Conservation (phyloP, 2,888 invertebrate genomes). For the Prenolepis imparis region DNA sequence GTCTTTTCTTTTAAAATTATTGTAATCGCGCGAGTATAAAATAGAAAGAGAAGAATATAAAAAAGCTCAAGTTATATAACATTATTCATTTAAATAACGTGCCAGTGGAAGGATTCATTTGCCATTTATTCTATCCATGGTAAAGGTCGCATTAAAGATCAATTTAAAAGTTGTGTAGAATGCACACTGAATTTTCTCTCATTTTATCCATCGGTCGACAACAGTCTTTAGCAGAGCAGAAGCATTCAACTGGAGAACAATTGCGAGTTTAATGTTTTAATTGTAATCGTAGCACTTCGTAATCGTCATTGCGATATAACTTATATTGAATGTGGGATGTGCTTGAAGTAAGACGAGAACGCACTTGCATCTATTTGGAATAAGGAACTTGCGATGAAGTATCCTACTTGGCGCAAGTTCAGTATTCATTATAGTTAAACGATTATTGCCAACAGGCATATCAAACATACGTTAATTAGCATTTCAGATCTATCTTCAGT, state of each 20-base stretch:
- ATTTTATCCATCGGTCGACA: not conserved
- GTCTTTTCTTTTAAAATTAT: not conserved
- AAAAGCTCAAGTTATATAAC: not conserved
- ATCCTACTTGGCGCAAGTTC: constrained; percentile 11
- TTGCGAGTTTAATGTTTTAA: not conserved
- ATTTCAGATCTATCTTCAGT: not conserved
- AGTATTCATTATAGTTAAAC: not conserved
- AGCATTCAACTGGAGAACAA: not conserved
- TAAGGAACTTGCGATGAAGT: not conserved
- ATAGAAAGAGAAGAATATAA: not conserved
- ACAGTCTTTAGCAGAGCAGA: not conserved
- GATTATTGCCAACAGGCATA: not conserved
- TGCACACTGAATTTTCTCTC: not conserved
- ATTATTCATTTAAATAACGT: not conserved
- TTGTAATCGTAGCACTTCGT: too few relatives aligned
- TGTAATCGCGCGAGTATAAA: not conserved
- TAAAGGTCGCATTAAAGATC: not conserved
- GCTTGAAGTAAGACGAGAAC: too few relatives aligned
- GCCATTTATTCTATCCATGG: not conserved
- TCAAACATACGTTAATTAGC: not conserved
- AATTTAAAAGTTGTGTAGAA: not conserved
- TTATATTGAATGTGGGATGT: too few relatives aligned
- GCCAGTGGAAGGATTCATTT: not conserved
- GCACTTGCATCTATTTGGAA: not conserved
- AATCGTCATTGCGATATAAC: too few relatives aligned